Percentiles rank a stretch among this genome's conserved stretches.
Evolutionary conservation across 2,113 vertebrate genomes (phyloP).

Genomic region (Tretioscincus oriximinensis): DNA sequence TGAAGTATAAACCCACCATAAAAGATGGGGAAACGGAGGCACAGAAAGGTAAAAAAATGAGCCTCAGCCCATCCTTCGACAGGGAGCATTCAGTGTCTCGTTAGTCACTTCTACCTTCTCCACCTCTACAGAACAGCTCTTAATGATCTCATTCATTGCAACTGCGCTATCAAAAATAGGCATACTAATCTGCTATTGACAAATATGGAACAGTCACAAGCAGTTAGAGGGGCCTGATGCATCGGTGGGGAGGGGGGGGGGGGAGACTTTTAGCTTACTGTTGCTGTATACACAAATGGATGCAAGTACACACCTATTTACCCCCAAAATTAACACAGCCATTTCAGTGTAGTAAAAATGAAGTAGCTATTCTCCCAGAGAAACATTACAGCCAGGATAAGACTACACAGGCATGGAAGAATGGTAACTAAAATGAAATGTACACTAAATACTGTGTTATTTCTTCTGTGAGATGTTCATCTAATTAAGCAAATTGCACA

Average conservation of each 20-base stretch:
- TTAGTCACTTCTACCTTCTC: conserved; percentile 7
- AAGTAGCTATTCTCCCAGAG: not conserved
- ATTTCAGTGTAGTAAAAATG: not conserved
- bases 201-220: conserved; percentile 22
- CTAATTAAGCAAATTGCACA: not conserved
- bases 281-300: not conserved
- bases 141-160: not conserved
- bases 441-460: not conserved
- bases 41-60: conserved; percentile 25
- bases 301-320: conserved; percentile 7
- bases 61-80: not conserved
- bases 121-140: conserved; percentile 3
- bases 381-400: not conserved
- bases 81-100: conserved; percentile 14
- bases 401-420: not conserved
- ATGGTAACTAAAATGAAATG: not conserved
- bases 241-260: not conserved
- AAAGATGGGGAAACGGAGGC: conserved; percentile 29
- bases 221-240: not conserved
- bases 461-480: not conserved
- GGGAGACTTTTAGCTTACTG: not conserved
- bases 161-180: conserved; percentile 21
- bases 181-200: conserved; percentile 13
- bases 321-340: not conserved
- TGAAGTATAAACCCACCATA: conserved; percentile 9